A percentile compares a stretch with the other conserved stretches of the same genome.
phyloP scores from a whole-genome alignment of 2,797 vertebrate genomes.

The Siniperca undulata region DNA sequence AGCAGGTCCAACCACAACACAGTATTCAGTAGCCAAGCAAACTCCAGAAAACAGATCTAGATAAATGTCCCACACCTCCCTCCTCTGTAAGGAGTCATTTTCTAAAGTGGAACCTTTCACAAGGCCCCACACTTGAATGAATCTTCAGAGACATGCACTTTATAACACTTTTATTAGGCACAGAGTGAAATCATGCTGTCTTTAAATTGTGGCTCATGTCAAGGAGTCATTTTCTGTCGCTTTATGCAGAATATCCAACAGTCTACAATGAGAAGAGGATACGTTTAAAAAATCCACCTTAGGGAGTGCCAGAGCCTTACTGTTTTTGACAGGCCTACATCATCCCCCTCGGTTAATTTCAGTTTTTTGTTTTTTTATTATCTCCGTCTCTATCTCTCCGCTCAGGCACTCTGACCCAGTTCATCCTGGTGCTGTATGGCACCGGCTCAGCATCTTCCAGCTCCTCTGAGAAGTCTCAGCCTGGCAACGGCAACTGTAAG shows the following conservation, averaged over 20 bases:
- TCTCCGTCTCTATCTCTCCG: slow-evolving; percentile 34
- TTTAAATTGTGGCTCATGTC: slow-evolving; percentile 51
- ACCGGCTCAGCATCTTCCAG: slow-evolving; percentile 84
- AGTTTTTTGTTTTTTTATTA: slow-evolving; percentile 6
- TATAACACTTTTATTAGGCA: slow-evolving; percentile 53
- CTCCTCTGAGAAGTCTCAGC: slow-evolving; percentile 78
- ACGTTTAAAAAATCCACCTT: slow-evolving; percentile 52
- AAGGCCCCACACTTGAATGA: slow-evolving; percentile 39
- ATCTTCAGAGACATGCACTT: slow-evolving; percentile 49
- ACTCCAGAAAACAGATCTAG: slow-evolving; percentile 21
- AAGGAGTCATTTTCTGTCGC: slow-evolving; percentile 60
- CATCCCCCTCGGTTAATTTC: slow-evolving; percentile 36
- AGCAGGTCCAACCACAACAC: slow-evolving; percentile 20
- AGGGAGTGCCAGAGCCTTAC: slow-evolving; percentile 22
- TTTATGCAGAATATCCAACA: slow-evolving; percentile 46
- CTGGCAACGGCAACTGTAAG: slow-evolving; percentile 91
- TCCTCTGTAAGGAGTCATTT: slow-evolving; percentile 48
- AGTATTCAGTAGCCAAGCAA: slow-evolving; percentile 32
- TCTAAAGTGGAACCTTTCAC: slow-evolving; percentile 48
- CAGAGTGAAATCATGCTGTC: slow-evolving; percentile 40
- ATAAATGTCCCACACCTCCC: slow-evolving; percentile 34
- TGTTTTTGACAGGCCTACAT: slow-evolving; percentile 56
- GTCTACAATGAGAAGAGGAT: slow-evolving; percentile 42
- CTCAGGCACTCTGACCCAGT: slow-evolving; percentile 95
- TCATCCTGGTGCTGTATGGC: slow-evolving; percentile 93